These are phyloP conservation scores for Corythucha ciliata DNA, from an alignment of 2,888 invertebrate genomes.

Conservation along the genomic window DNA sequence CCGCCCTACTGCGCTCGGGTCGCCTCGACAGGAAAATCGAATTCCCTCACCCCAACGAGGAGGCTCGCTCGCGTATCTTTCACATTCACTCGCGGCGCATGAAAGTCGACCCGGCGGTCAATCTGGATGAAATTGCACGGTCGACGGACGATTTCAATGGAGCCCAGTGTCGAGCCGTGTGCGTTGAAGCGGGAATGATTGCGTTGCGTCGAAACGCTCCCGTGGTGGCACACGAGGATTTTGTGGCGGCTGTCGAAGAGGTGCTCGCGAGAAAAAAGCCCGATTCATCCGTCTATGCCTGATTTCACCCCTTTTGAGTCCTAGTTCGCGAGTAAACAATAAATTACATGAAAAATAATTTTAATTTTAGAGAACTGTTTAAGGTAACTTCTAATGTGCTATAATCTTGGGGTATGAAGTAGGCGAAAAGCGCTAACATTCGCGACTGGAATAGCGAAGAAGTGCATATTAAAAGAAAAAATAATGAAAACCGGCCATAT, in stretches of 20 bases:
- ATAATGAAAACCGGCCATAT: too few species aligned
- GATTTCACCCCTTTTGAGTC: too few species aligned
- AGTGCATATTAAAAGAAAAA: too few species aligned
- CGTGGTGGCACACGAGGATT: constrained; percentile 94
- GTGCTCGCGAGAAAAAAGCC: constrained; percentile 99
- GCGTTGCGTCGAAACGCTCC: constrained; percentile 88
- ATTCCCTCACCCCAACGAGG: constrained; percentile 98
- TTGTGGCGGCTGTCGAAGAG: constrained; percentile 99
- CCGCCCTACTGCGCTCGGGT: constrained; percentile 89
- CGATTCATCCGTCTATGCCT: too few species aligned
- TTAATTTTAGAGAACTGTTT: too few species aligned
- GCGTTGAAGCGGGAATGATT: constrained; percentile 99
- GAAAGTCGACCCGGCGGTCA: constrained; percentile 89
- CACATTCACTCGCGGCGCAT: constrained; percentile 98
- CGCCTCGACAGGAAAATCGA: constrained; percentile 98
- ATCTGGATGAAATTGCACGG: constrained; percentile 86
- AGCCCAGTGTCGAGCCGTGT: constrained; percentile 98
- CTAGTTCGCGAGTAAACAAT: too few species aligned
- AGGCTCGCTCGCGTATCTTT: constrained; percentile 94
- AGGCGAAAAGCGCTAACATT: too few species aligned
- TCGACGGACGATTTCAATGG: constrained; percentile 99
- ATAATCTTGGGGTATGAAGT: too few species aligned
- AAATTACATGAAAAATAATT: too few species aligned
- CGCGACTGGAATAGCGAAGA: too few species aligned
- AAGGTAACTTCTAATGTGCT: too few species aligned